Conservation (phyloP, 2,888 invertebrate species). For the Noctua pronuba region DNA sequence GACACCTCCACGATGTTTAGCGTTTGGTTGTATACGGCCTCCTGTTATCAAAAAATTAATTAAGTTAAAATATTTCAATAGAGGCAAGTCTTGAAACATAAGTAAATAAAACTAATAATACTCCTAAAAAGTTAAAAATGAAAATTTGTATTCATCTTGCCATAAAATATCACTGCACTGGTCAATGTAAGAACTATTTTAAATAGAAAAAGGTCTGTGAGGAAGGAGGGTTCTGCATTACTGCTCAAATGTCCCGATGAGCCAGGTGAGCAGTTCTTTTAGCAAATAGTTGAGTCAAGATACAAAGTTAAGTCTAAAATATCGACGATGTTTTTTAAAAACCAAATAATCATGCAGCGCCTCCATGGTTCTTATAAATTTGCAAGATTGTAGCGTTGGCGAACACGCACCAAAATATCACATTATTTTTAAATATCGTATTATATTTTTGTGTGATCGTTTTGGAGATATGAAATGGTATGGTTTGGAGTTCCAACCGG, state of each 20-base stretch:
- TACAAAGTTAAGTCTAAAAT: background rate
- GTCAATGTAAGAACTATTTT: background rate
- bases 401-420: background rate
- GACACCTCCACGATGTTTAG: constrained; percentile 98
- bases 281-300: no score
- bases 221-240: background rate
- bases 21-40: constrained; percentile 99
- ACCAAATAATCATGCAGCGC: background rate
- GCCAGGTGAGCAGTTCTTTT: no score
- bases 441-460: no score
- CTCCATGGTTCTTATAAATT: background rate
- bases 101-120: background rate
- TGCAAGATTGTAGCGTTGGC: no score
- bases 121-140: background rate
- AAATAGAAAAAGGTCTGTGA: background rate
- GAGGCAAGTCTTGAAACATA: background rate
- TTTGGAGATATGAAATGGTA: background rate
- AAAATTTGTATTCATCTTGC: no score
- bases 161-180: background rate
- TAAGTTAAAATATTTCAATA: background rate
- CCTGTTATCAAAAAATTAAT: constrained; percentile 83
- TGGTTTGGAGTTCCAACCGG: background rate
- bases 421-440: no score
- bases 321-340: background rate
- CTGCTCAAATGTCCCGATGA: background rate